Evolutionary conservation across 2,797 vertebrate genomes (phyloP), one percentile per base, ranked within the genome.

Genomic region (Sebastes hubbsi): DNA sequence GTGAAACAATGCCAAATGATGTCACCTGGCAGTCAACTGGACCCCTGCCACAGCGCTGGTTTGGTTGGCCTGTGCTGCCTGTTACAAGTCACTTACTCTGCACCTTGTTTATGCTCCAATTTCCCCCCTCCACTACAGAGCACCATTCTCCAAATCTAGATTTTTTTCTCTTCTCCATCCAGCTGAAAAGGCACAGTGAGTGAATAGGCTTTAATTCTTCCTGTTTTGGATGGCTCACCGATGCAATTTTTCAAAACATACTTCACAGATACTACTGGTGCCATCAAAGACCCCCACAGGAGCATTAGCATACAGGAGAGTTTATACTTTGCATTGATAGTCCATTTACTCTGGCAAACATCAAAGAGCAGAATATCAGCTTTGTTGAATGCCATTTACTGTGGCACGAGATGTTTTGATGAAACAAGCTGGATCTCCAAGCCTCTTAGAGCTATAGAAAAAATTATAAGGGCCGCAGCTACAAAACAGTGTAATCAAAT

Each of bases 291-390:
- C 87, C 92, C 88, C 90, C 78, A 61, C 83, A 90, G 88, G 85
- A 90, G 83, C 82, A 92, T 93, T 94, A 90, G 90, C 92, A 94
- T 94, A 87, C 78, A 86, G 82, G 88, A 94, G 93, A 92, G 91
- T 93, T 92, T 91, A 88, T 93, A 88, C 84, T 87, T 88, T 89
- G 78, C 92, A 92, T 91, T 89, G 92, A 93, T 92, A 94, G 92
- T 92, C 93, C 93, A 93, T 95, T 95, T 94, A 88, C 87, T 91
- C 88, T 86, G 90, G 85, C 88, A 92, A 90, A 94, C 93, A 94
- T 93, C 91, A 94, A 93, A 94, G 88, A 85, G 76, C 56, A 52
- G 85, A 87, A 88, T 76, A 92, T 90, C 79, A 83, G 90, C 90
- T 91, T 89, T 88, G 91, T 89, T 77, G 87, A 90, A 87, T 77